A percentile compares a stretch with the other conserved stretches of the same genome.
Evolutionary conservation across 2,888 invertebrate species (phyloP).

Genomic region (Leptogaster cylindrica): DNA sequence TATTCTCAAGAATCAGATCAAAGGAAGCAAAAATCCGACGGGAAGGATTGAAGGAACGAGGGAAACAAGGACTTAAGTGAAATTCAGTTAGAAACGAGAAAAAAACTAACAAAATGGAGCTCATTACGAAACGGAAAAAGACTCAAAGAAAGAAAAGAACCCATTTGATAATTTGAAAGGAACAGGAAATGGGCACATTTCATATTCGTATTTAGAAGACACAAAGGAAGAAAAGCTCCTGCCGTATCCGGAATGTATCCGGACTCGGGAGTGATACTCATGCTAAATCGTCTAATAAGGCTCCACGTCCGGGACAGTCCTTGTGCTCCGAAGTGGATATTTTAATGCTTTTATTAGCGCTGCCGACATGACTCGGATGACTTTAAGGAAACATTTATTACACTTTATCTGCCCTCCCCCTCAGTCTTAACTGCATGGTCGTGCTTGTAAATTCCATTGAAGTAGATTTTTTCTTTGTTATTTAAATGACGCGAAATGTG

Average conservation of each 20-base stretch:
- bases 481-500: no score
- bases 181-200: constrained; percentile 33
- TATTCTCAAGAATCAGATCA: no score
- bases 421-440: no score
- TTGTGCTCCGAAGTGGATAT: constrained; percentile 24
- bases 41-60: neutral
- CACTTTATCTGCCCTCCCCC: constrained; percentile 7
- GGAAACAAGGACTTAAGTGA: neutral
- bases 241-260: constrained; percentile 20
- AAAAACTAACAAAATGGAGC: constrained; percentile 35
- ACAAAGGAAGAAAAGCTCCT: constrained; percentile 23
- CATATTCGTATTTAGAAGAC: constrained; percentile 27
- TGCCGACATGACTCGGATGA: neutral
- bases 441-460: no score
- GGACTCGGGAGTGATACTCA: constrained; percentile 8
- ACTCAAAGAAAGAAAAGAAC: constrained; percentile 30
- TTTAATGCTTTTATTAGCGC: constrained; percentile 26
- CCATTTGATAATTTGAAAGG: constrained; percentile 34
- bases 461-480: no score
- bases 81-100: constrained; percentile 2
- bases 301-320: neutral
- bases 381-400: constrained; percentile 20
- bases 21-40: no score
- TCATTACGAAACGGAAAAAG: constrained; percentile 25
- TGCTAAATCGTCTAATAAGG: constrained; percentile 31